Evolutionary conservation across 2,888 invertebrate genomes (phyloP), one percentile per base, ranked within the genome.

Genomic region (Melipona bicolor): DNA sequence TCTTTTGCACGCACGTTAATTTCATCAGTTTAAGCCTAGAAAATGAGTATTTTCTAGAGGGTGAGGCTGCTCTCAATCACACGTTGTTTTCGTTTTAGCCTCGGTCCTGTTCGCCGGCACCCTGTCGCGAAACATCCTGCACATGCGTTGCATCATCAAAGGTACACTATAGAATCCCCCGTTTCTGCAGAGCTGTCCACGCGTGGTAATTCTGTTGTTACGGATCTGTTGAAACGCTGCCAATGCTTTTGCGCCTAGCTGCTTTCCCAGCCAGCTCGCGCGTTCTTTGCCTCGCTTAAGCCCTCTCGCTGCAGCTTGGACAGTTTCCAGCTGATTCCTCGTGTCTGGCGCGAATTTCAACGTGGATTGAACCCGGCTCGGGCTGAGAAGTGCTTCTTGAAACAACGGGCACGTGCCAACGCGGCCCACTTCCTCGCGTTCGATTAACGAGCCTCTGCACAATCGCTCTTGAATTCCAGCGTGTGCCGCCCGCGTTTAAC

Each of bases 121-220:
- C 89, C 92, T 90, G 83, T 90, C 91, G 80, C 91, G 91, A 83
- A 92, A 91, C 91, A 89, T 92, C 82, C 87, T 86, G 85, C 87
- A 88, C 89, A 92, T 92, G 88, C 89, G 91, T 88, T 88, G 91
- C 89, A 90, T 88, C 87, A 86, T 93, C 81, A 93, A 93, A 93
- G 92, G 92, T 93, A 92, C 77, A 81, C 62, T 67, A 52, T 36
- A 54, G 67, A 52, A 72, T 62, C 71, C 65, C 36, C 19, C 13
- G 6, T 36, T 27, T 32, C 24, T 52, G n/a, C 65, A 17, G 62
- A 73, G 65, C 69, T 77, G 84, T 82, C 81, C 78, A 79, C 87
- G 80, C 85, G 87, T 87, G 88, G 65, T 56, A 79, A 84, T 85
- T 88, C 84, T 75, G 84, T 84, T 89, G 80, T 82, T 84, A 83